Evolutionary conservation across 2,888 invertebrate species (phyloP).

Genomic region (Latrodectus hesperus): DNA sequence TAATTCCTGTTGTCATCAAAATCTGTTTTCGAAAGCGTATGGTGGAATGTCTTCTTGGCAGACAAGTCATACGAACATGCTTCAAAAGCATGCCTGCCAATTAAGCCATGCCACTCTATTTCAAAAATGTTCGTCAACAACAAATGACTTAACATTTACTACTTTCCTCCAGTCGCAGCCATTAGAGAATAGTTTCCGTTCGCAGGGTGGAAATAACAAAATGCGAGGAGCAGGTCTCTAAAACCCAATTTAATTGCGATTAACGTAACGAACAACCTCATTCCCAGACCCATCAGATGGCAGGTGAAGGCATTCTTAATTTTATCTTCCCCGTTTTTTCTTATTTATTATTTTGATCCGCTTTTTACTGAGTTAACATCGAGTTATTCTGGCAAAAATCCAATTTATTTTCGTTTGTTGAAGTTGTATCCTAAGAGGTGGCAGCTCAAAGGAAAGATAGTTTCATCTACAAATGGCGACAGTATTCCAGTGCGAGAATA

Average conservation of each 20-base stretch:
- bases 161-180: too few species aligned
- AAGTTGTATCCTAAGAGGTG: constrained; percentile 1
- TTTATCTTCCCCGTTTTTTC: constrained; percentile 15
- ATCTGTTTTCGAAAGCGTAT: too few species aligned
- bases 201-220: too few species aligned
- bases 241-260: constrained; percentile 56
- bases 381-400: constrained; percentile 19
- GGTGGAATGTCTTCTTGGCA: too few species aligned
- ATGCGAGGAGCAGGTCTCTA: not conserved
- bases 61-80: too few species aligned
- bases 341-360: constrained; percentile 7
- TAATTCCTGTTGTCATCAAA: too few species aligned
- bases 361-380: constrained; percentile 23
- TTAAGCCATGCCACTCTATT: too few species aligned
- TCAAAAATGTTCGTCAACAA: too few species aligned
- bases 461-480: constrained; percentile 20
- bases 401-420: constrained; percentile 57
- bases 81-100: too few species aligned
- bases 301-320: constrained; percentile 49
- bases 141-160: too few species aligned
- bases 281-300: constrained; percentile 36
- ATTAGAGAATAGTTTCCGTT: not conserved
- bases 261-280: constrained; percentile 41
- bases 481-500: not conserved
- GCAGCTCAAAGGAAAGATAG: not conserved